phyloP scores from a whole-genome alignment of 2,888 invertebrate genomes.

The Cistogaster globosa region DNA sequence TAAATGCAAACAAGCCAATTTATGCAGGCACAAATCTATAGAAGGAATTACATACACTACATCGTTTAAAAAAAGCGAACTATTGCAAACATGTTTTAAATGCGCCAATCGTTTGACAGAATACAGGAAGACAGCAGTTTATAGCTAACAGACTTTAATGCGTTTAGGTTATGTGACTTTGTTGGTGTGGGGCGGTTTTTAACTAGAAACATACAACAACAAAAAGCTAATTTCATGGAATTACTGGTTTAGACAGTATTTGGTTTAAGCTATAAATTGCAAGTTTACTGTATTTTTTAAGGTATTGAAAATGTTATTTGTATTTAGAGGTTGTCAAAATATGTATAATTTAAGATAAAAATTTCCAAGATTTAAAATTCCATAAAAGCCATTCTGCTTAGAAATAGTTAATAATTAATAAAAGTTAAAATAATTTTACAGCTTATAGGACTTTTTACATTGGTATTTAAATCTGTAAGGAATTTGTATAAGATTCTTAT shows the following conservation, averaged over 20 bases:
- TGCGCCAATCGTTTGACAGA: slow-evolving; percentile 47
- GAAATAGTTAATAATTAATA: too few relatives aligned
- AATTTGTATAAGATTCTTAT: too few relatives aligned
- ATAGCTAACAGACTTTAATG: slow-evolving; percentile 21
- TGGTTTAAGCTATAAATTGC: slow-evolving; percentile 20
- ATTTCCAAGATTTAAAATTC: too few relatives aligned
- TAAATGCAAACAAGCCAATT: slow-evolving; percentile 12
- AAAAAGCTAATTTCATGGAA: background rate
- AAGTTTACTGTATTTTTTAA: slow-evolving; percentile 22
- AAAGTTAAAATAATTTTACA: too few relatives aligned
- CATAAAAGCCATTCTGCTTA: too few relatives aligned
- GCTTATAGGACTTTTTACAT: too few relatives aligned
- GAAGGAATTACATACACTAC: slow-evolving; percentile 33
- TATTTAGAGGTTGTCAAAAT: background rate
- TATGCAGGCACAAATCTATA: slow-evolving; percentile 29
- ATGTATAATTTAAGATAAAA: background rate
- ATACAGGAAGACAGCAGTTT: slow-evolving; percentile 25
- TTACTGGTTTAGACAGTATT: slow-evolving; percentile 17
- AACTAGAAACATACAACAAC: background rate
- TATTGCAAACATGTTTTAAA: slow-evolving; percentile 53
- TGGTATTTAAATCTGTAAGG: too few relatives aligned
- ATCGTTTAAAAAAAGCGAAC: slow-evolving; percentile 28
- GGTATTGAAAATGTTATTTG: background rate
- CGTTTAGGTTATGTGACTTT: slow-evolving; percentile 14
- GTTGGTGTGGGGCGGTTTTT: background rate